A percentile compares a stretch with the other conserved stretches of the same genome.
These are phyloP conservation scores for Geotrypetes seraphini DNA, from an alignment of 2,797 vertebrate species.

Conservation along the genomic window DNA sequence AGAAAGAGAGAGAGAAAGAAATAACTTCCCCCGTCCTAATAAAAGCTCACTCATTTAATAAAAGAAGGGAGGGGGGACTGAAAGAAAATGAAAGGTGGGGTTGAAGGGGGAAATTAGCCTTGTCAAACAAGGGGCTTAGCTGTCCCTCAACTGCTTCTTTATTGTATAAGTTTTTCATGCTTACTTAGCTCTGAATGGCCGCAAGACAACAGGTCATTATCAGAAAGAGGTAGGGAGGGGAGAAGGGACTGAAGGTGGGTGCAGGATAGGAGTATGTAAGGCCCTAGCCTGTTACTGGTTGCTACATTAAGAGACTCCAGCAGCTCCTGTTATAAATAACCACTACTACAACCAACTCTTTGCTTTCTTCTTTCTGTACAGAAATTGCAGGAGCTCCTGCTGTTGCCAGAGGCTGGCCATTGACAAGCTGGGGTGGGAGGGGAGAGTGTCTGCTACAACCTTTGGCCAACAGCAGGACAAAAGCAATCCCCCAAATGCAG, in stretches of 20 bases:
- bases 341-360: background rate
- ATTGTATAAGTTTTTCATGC: constrained; percentile 57
- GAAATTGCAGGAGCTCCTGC: background rate
- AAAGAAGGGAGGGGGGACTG: constrained; percentile 20
- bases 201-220: constrained; percentile 50
- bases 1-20: background rate
- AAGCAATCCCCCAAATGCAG: background rate
- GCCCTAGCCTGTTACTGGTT: no score
- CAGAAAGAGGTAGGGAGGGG: background rate
- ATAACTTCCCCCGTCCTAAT: background rate
- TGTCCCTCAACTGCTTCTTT: constrained; percentile 46
- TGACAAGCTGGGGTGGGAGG: fast-evolving
- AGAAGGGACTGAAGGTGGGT: no score
- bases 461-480: background rate
- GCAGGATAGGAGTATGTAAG: no score
- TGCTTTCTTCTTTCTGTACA: background rate
- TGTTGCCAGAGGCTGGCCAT: constrained; percentile 4
- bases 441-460: background rate
- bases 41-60: background rate
- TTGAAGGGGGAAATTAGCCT: constrained; percentile 46
- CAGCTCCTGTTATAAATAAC: no score
- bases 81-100: constrained; percentile 32
- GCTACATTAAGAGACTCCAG: no score
- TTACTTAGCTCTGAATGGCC: constrained; percentile 54
- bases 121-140: constrained; percentile 54